Conservation (phyloP, 2,113 vertebrate species). For the Isurus oxyrinchus region DNA sequence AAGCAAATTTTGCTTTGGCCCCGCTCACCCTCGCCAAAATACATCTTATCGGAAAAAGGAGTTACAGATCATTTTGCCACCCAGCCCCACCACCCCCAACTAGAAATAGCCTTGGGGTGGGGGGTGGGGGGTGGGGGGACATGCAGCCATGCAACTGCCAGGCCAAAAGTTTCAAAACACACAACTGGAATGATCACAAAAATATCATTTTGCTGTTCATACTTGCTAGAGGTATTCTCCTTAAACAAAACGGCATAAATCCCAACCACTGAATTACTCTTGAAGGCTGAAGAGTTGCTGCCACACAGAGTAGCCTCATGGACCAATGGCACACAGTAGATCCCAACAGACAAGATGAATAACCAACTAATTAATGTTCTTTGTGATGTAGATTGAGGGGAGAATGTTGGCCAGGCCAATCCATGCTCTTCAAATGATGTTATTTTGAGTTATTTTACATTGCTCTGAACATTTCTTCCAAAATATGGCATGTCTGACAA, state of each 20-base stretch:
- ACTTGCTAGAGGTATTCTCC: not conserved
- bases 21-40: not conserved
- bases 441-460: not conserved
- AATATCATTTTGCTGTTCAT: not conserved
- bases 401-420: not conserved
- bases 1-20: not conserved
- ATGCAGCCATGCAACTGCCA: not conserved
- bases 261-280: not conserved
- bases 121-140: no score
- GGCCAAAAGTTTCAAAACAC: not conserved
- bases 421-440: not conserved
- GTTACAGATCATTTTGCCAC: not conserved
- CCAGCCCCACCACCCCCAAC: no score
- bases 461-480: not conserved
- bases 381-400: not conserved
- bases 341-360: not conserved
- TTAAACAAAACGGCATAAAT: not conserved
- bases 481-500: not conserved
- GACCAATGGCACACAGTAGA: not conserved
- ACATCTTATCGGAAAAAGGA: not conserved
- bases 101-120: not conserved
- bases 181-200: not conserved
- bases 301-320: not conserved
- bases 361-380: not conserved
- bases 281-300: not conserved